Evolutionary conservation across 2,797 vertebrate species (phyloP), one percentile per base, ranked within the genome.

Genomic region (Smutsia gigantea): DNA sequence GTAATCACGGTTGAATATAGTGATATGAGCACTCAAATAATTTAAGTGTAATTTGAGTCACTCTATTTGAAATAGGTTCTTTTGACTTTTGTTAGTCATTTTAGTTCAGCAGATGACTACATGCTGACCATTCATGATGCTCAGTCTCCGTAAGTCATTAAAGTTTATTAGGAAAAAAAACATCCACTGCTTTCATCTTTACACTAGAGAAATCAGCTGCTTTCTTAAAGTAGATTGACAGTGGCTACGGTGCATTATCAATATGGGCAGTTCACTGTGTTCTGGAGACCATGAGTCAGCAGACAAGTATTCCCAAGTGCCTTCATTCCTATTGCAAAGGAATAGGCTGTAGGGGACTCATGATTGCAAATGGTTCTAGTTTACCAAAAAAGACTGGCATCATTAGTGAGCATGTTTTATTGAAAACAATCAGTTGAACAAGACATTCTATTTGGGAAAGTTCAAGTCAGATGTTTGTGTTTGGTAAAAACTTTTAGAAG

Each of bases 371-470:
- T 12, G 12, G n/a, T 68, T 74, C 59, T 51, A 57, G 46, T 71
- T 83, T 81, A 78, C 49, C 31, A 68, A 83, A 34, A 89, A 84
- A 83, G 34, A 66, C 29, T 82, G 14, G 85, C 29, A 29, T 53
- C 29, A 59, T 95, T 63, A 87, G 42, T 77, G 49, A 93, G 6
- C 19, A 46, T 82, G 31, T 94, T 84, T 90, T 57, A 90, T 59
- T 95, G 83, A 85, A 93, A 91, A 82, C 10, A 68, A 2, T 57
- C 71, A 91, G 4, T 19, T 84, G 19, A 81, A 31, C 71, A 21
- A 79, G 31, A 77, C 71, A 79, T 66, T 75, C 37, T 87, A 29
- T 49, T 94, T 91, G 64, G 82, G 39, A 90, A 79, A 96, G n/a
- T 77, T 93, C 27, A 87, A 53, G 4, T 92, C 39, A 81, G 34